phyloP scores from a whole-genome alignment of 2,113 vertebrate genomes.

The Phasianus colchicus region DNA sequence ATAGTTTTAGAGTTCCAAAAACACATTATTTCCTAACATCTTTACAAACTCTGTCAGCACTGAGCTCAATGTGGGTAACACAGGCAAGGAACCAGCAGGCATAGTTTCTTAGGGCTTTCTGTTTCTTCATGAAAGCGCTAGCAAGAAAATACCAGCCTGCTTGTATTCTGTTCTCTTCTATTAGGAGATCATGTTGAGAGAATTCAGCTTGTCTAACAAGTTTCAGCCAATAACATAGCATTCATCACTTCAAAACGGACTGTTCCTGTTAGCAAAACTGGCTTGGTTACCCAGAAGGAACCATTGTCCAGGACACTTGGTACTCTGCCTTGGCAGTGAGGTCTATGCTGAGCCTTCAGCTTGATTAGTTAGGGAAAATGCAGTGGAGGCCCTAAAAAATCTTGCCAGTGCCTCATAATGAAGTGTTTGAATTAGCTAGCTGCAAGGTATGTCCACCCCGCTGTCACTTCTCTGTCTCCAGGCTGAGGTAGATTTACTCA shows the following conservation, averaged over 20 bases:
- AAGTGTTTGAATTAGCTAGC: background rate
- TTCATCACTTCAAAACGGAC: constrained; percentile 14
- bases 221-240: constrained; percentile 4
- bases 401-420: constrained; percentile 16
- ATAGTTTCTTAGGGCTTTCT: background rate
- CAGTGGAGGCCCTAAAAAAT: background rate
- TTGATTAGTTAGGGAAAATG: constrained; percentile 57
- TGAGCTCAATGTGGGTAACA: background rate
- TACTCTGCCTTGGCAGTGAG: constrained; percentile 40
- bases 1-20: constrained; percentile 64
- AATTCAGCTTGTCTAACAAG: background rate
- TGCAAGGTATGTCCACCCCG: background rate
- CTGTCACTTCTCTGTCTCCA: background rate
- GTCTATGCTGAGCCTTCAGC: background rate
- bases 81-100: constrained; percentile 35
- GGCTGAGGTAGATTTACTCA: background rate
- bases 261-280: constrained; percentile 13
- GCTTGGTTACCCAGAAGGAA: constrained; percentile 27
- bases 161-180: constrained; percentile 24
- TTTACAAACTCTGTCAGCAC: constrained; percentile 26
- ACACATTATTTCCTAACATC: constrained; percentile 55
- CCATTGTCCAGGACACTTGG: background rate
- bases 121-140: background rate
- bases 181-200: constrained; percentile 40
- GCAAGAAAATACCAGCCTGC: constrained; percentile 35